Evolutionary conservation across 2,113 vertebrate genomes (phyloP).

Genomic region (Anas platyrhynchos): DNA sequence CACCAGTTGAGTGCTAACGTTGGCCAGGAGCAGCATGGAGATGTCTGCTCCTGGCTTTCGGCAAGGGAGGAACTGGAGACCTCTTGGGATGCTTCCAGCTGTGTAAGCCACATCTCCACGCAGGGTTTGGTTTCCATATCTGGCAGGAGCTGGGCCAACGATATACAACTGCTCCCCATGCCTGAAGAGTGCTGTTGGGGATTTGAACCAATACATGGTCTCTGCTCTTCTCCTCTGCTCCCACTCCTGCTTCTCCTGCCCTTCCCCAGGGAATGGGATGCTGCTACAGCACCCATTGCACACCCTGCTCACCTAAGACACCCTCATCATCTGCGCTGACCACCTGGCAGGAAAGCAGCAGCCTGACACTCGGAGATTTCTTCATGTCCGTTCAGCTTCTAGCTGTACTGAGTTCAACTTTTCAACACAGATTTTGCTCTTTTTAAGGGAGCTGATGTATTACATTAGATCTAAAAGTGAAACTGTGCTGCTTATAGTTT

Average conservation of each 20-base stretch:
- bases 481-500: background rate
- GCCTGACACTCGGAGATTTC: background rate
- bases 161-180: background rate
- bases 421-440: background rate
- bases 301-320: background rate
- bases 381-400: fast-evolving
- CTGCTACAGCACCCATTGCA: fast-evolving
- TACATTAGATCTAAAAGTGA: background rate
- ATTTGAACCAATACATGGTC: background rate
- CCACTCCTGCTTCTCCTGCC: background rate
- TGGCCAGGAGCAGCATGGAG: background rate
- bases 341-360: background rate
- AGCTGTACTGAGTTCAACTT: background rate
- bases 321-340: fast-evolving
- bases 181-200: background rate
- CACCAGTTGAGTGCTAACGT: fast-evolving
- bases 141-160: background rate
- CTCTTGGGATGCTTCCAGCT: background rate
- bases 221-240: background rate
- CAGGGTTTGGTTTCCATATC: background rate
- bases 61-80: background rate
- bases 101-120: background rate
- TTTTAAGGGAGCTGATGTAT: background rate
- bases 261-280: background rate
- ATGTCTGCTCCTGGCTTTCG: background rate